These are phyloP conservation scores for Pachyuromys duprasi DNA, from an alignment of 2,797 vertebrate genomes.

Conservation along the genomic window DNA sequence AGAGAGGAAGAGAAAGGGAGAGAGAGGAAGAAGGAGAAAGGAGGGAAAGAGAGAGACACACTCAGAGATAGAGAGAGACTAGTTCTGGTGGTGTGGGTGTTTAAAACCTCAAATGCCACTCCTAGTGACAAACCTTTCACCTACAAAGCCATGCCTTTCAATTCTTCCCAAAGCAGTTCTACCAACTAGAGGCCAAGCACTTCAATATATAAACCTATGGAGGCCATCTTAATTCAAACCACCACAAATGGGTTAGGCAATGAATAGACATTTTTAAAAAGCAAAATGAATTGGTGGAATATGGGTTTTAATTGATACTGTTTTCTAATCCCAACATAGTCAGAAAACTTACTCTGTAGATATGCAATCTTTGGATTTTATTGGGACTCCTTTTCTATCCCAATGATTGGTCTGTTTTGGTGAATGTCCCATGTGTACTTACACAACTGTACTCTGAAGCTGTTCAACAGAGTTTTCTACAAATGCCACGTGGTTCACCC, in stretches of 20 bases:
- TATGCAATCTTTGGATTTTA: not conserved
- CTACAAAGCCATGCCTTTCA: not conserved
- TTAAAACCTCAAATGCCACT: not conserved
- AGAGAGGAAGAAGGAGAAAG: not conserved
- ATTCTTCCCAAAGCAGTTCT: too few species aligned
- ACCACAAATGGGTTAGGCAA: not conserved
- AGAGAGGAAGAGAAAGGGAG: accelerated
- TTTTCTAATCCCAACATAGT: not conserved
- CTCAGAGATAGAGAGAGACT: not conserved
- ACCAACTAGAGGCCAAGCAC: not conserved
- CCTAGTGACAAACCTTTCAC: not conserved
- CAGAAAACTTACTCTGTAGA: not conserved
- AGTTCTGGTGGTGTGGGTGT: not conserved
- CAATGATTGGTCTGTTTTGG: not conserved
- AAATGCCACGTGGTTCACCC: not conserved
- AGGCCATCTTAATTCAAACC: not conserved
- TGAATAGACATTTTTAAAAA: not conserved
- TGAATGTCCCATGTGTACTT: not conserved
- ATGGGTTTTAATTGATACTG: not conserved
- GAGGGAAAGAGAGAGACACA: not conserved
- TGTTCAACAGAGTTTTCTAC: not conserved
- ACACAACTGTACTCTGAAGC: not conserved
- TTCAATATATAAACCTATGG: not conserved
- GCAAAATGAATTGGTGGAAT: not conserved
- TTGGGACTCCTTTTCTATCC: not conserved